phyloP scores from a whole-genome alignment of 2,113 vertebrate genomes.

The Pelodiscus sinensis region DNA sequence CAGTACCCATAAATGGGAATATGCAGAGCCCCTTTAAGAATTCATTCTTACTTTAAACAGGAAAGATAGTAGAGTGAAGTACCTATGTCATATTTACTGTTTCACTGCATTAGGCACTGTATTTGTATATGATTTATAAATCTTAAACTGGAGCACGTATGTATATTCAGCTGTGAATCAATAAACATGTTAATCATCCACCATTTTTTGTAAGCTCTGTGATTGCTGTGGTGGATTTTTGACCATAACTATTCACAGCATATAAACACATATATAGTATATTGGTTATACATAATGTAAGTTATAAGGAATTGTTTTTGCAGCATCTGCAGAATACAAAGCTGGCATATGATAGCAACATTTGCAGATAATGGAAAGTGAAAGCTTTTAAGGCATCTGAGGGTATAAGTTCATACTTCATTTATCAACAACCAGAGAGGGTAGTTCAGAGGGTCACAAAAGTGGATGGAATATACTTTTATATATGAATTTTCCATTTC shows the following conservation, averaged over 20 bases:
- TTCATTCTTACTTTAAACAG: neutral
- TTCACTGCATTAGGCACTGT: neutral
- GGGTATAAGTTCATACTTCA: neutral
- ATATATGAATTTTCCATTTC: neutral
- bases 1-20: neutral
- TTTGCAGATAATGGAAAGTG: neutral
- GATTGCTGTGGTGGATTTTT: neutral
- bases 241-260: neutral
- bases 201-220: neutral
- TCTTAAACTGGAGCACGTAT: neutral
- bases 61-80: neutral
- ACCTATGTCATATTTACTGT: neutral
- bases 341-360: neutral
- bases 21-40: neutral
- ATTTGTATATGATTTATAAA: neutral
- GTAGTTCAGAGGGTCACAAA: neutral
- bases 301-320: neutral
- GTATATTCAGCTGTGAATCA: neutral
- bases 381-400: neutral
- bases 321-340: neutral
- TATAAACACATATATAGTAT: neutral
- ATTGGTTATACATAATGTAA: neutral
- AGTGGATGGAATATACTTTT: neutral
- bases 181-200: neutral
- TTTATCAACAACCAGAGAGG: neutral